Evolutionary conservation across 2,797 vertebrate genomes (phyloP).

Genomic region (Typhlichthys subterraneus): DNA sequence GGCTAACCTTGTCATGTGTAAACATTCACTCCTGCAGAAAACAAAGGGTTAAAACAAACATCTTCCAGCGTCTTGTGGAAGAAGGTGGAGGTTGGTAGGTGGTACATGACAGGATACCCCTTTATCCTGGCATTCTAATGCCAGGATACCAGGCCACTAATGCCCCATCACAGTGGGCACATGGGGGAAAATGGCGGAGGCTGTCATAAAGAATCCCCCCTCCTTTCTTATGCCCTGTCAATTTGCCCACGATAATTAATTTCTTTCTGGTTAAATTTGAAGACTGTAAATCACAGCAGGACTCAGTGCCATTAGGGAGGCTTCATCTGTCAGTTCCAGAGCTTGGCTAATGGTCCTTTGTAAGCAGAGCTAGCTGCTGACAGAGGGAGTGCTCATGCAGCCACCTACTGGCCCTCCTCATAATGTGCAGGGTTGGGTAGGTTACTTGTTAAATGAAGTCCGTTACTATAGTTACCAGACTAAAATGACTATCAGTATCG

Average conservation of each 20-base stretch:
- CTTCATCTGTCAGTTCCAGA: slow-evolving; percentile 74
- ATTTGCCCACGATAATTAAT: slow-evolving; percentile 71
- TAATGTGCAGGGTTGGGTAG: slow-evolving; percentile 6
- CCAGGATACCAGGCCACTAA: slow-evolving; percentile 41
- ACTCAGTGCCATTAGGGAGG: slow-evolving; percentile 61
- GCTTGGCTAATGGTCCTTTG: slow-evolving; percentile 73
- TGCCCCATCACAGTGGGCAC: slow-evolving; percentile 56
- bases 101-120: slow-evolving; percentile 37
- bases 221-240: slow-evolving; percentile 68
- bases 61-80: slow-evolving; percentile 19
- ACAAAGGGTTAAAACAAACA: slow-evolving; percentile 35
- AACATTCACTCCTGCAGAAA: slow-evolving; percentile 31
- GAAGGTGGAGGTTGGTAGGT: slow-evolving; percentile 41
- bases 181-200: slow-evolving; percentile 64
- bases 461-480: too few species aligned
- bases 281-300: slow-evolving; percentile 78
- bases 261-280: slow-evolving; percentile 77
- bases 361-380: slow-evolving; percentile 52
- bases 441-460: too few species aligned
- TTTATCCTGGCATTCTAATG: slow-evolving; percentile 63
- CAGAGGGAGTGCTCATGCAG: slow-evolving; percentile 48
- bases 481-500: too few species aligned
- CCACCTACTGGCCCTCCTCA: slow-evolving; percentile 55
- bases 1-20: too few species aligned
- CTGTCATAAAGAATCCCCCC: slow-evolving; percentile 55